Conservation (phyloP, 2,797 vertebrate genomes). For the Jordanella pulchra region DNA sequence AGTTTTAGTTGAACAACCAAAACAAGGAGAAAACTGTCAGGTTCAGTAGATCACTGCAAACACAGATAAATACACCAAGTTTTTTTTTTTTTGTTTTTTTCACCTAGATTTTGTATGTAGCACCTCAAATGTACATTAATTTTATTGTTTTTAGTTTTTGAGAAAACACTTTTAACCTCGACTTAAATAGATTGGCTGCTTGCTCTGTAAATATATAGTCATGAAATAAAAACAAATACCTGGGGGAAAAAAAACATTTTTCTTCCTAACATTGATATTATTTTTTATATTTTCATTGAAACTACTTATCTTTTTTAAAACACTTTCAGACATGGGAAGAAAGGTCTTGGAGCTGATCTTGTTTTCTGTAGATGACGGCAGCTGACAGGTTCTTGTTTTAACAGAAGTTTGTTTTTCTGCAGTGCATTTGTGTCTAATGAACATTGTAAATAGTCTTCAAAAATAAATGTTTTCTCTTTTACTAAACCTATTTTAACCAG, state of each 20-base stretch:
- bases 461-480: constrained; percentile 1
- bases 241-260: not conserved
- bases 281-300: not conserved
- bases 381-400: not conserved
- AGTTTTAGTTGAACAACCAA: constrained; percentile 9
- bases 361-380: constrained; percentile 5
- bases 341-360: constrained; percentile 8
- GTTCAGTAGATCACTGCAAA: constrained; percentile 78
- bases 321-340: not conserved
- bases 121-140: constrained; percentile 15
- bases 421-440: not conserved
- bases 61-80: not conserved
- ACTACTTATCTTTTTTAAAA: not conserved
- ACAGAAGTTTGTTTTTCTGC: not conserved
- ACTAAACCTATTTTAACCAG: constrained; percentile 47
- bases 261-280: not conserved
- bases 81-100: too few relatives aligned
- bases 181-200: not conserved
- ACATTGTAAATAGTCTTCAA: constrained; percentile 44
- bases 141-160: not conserved
- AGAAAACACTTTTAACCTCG: not conserved
- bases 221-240: not conserved
- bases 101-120: not conserved
- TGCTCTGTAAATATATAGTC: not conserved
- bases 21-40: constrained; percentile 81